A percentile compares a stretch with the other conserved stretches of the same genome.
These are phyloP conservation scores for Acanthococcus lagerstroemiae DNA, from an alignment of 2,888 invertebrate species.

Conservation along the genomic window DNA sequence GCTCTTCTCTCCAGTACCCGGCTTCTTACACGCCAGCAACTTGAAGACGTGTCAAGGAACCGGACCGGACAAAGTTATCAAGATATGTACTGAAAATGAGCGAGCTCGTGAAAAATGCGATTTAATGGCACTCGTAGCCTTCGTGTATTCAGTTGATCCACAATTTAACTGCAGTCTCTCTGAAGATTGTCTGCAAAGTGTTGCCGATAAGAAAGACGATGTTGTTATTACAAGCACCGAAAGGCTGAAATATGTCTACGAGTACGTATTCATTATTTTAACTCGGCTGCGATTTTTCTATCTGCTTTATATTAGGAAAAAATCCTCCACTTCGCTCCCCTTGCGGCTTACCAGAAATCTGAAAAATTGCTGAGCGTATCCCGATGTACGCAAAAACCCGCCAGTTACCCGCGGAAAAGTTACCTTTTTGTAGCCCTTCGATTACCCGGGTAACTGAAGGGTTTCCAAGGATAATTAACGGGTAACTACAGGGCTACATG, in stretches of 20 bases:
- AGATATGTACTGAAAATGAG: conserved; percentile 42
- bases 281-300: neutral
- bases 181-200: conserved; percentile 58
- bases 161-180: conserved; percentile 62
- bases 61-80: conserved; percentile 29
- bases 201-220: conserved; percentile 55
- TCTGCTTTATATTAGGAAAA: neutral
- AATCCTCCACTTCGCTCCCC: neutral
- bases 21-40: neutral
- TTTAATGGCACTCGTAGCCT: conserved; percentile 62
- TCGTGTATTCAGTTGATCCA: conserved; percentile 66
- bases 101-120: conserved; percentile 55
- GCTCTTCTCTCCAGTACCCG: conserved; percentile 15
- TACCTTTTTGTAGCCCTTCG: too few species aligned
- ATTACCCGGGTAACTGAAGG: too few species aligned
- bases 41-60: conserved; percentile 11
- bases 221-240: conserved; percentile 62
- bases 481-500: too few species aligned
- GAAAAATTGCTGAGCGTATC: too few species aligned
- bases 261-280: too few species aligned
- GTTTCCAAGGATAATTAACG: too few species aligned
- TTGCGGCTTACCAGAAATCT: neutral
- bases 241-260: conserved; percentile 56
- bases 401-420: too few species aligned
- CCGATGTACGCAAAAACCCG: too few species aligned